Base-by-base conservation (phyloP, 2,797 vertebrate species). In the Peromyscus attwateri region DNA sequence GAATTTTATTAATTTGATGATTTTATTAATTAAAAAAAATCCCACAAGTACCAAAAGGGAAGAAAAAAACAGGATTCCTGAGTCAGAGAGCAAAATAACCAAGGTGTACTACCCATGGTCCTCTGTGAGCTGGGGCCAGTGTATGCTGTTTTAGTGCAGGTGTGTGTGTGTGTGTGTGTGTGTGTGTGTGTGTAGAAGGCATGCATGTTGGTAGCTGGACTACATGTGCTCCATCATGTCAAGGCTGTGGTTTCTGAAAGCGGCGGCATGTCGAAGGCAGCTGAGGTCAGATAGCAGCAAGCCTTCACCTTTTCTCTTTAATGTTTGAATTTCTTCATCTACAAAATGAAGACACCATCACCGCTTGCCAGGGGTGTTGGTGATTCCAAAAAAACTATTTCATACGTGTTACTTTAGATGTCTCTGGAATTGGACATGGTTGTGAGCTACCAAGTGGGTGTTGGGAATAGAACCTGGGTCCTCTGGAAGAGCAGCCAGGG, bases 131-230 rank as follows among this genome's bases (percentile, higher is more conserved):
- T 31, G 43, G 34, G 13, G 34, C 27, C 8, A n/a, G 11, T 29
- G 3, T 29, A 43, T 29, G 10, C 10, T 55, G 16, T 23, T 81
- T 87, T 19, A 57, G 37, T 34, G 34, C 16, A 80, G 25, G 23
- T 17, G 25, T 60, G 17, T 8, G 9, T 12, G 0, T 66, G 6
- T n/a, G 3, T 12, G 0, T 12, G 0, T 66, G 6, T n/a, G 3
- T 9, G 23, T 25, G 25, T 12, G 0, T 66, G 6, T n/a, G 3
- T 40, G 55, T 62, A 49, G 68, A 81, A 89, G 16, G 17, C 8
- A 43, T 52, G 14, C n/a, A 27, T 64, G 25, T 46, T 52, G 19
- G 40, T 6, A 13, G 1, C 62, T 66, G 43, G 52, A 71, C 55
- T 40, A 49, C 8, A 4, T 9, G 19, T 31, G 25, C 27, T 21